These are phyloP conservation scores for Zygothrica quintamaculata DNA, from an alignment of 2,888 invertebrate species.

Conservation along the genomic window DNA sequence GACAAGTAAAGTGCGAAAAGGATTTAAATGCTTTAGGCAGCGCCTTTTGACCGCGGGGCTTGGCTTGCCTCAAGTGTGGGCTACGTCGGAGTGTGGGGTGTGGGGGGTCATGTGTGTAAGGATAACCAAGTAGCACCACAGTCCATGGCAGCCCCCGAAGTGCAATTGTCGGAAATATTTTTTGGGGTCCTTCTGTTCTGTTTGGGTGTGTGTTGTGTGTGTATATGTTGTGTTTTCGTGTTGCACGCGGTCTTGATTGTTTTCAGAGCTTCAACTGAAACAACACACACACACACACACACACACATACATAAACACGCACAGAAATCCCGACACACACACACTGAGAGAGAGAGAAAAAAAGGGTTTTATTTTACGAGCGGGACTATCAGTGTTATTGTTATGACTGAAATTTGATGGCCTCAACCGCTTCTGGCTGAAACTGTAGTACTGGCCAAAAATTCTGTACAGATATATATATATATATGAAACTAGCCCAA, in stretches of 20 bases:
- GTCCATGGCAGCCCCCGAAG: slow-evolving; percentile 42
- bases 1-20: slow-evolving; percentile 74
- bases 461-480: no score
- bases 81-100: no score
- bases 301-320: slow-evolving; percentile 24
- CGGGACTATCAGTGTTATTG: slow-evolving; percentile 79
- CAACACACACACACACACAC: slow-evolving; percentile 15
- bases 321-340: slow-evolving; percentile 65
- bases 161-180: slow-evolving; percentile 72
- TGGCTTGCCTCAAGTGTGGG: slow-evolving; percentile 2
- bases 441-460: no score
- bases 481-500: slow-evolving; percentile 52
- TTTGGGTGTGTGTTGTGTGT: no score
- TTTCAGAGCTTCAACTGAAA: slow-evolving; percentile 64
- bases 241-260: slow-evolving; percentile 73
- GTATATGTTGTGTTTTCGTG: slow-evolving; percentile 42
- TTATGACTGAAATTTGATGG: slow-evolving; percentile 79
- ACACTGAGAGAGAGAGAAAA: slow-evolving; percentile 40
- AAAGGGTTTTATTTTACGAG: slow-evolving; percentile 78
- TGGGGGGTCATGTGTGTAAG: no score
- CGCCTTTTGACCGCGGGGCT: slow-evolving; percentile 69
- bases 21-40: slow-evolving; percentile 78
- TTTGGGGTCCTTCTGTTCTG: slow-evolving; percentile 48
- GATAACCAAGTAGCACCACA: background rate
- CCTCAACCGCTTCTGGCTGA: slow-evolving; percentile 65